phyloP scores from a whole-genome alignment of 2,888 invertebrate genomes.

The Phortica magna region DNA sequence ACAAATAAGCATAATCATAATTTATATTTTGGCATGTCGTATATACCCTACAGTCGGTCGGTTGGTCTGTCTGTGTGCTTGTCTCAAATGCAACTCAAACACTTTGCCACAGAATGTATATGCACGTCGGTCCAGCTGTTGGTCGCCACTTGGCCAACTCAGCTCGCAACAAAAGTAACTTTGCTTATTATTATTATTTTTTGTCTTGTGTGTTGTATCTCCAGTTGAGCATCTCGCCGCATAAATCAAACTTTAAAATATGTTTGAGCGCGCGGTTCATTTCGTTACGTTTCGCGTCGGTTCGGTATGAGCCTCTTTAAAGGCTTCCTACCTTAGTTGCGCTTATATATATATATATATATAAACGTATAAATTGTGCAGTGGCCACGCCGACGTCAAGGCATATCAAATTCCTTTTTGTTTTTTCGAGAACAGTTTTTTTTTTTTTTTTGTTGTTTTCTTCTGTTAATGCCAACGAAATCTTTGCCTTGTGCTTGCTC shows the following conservation, averaged over 20 bases:
- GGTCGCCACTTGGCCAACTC: neutral
- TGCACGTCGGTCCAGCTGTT: neutral
- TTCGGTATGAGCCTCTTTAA: neutral
- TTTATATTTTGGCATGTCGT: conserved; percentile 14
- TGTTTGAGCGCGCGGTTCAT: conserved; percentile 4
- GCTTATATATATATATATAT: too few species aligned
- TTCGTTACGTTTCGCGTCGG: neutral
- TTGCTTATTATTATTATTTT: neutral
- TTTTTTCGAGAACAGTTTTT: neutral
- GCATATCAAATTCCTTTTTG: conserved; percentile 21
- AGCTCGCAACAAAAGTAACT: neutral
- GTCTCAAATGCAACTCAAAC: neutral
- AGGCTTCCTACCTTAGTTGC: neutral
- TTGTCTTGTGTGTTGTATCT: conserved; percentile 47
- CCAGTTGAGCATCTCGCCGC: conserved; percentile 66
- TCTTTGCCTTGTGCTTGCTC: neutral
- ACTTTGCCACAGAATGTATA: neutral
- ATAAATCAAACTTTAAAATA: conserved; percentile 65
- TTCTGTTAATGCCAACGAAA: neutral
- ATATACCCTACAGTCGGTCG: conserved; percentile 7
- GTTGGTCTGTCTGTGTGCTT: neutral
- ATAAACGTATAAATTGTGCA: neutral
- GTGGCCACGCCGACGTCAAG: neutral
- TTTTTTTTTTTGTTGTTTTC: neutral
- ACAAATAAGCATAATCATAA: conserved; percentile 24